phyloP scores from a whole-genome alignment of 2,113 vertebrate species.

The Erythrocercus mccallii region DNA sequence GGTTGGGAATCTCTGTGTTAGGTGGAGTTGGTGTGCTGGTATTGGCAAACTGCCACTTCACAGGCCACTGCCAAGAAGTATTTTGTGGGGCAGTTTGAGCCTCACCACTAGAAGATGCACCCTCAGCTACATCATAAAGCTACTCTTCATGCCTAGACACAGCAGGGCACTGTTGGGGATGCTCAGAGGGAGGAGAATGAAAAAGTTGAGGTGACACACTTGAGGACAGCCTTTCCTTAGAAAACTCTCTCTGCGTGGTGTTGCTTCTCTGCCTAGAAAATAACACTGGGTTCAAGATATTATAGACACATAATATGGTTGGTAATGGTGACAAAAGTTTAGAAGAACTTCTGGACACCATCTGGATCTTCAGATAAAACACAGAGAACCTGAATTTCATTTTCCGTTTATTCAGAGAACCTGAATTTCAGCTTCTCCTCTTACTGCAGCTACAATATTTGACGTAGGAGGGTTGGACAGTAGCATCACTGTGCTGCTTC shows the following conservation, averaged over 20 bases:
- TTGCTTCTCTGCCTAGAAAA: not conserved
- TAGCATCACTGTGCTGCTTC: not conserved
- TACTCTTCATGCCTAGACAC: not conserved
- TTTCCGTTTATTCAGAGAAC: not conserved
- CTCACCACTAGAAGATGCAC: not conserved
- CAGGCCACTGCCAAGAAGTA: not conserved
- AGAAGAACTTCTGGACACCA: not conserved
- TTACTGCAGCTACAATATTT: not conserved
- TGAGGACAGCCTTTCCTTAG: not conserved
- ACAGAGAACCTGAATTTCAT: not conserved
- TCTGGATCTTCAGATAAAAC: not conserved
- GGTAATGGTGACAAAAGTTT: not conserved
- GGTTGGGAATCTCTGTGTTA: not conserved
- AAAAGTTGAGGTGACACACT: not conserved
- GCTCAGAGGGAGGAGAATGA: not conserved
- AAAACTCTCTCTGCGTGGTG: not conserved
- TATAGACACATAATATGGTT: rapidly evolving
- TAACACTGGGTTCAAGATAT: not conserved
- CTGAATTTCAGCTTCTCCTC: not conserved
- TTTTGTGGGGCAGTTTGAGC: not conserved
- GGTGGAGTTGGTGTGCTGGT: not conserved
- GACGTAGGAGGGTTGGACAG: not conserved
- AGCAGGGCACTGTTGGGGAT: not conserved
- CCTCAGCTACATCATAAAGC: not conserved
- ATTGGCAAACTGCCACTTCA: not conserved